These are phyloP conservation scores for Ahaetulla prasina DNA, from an alignment of 2,113 vertebrate species.

Conservation along the genomic window DNA sequence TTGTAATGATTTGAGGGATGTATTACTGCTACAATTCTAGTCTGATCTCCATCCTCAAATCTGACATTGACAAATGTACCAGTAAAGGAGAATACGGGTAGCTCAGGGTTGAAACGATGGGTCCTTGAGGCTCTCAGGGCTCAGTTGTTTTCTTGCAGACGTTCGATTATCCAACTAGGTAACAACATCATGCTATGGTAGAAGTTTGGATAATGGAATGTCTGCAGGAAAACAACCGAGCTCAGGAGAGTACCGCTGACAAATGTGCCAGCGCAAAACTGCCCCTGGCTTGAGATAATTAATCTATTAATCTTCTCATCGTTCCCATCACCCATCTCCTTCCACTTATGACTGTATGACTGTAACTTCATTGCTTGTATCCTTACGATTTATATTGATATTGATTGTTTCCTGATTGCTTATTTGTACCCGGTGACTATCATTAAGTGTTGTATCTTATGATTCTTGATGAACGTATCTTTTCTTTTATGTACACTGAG, in stretches of 20 bases:
- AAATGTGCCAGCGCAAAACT: slow-evolving; percentile 11
- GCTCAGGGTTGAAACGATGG: neutral
- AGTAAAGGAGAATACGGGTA: neutral
- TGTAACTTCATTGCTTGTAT: too few species aligned
- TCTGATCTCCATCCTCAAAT: slow-evolving; percentile 3
- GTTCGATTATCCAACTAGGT: neutral
- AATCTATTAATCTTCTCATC: too few species aligned
- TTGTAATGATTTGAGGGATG: neutral
- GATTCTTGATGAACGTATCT: too few species aligned
- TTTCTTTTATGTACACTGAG: too few species aligned
- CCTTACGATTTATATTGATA: too few species aligned
- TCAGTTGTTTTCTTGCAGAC: neutral
- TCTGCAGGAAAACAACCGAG: neutral
- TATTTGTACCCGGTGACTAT: too few species aligned
- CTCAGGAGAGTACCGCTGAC: neutral
- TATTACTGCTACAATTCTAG: neutral
- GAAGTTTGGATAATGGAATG: neutral
- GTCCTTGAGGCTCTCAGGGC: neutral
- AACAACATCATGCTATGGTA: neutral
- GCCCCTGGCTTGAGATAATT: rapidly evolving
- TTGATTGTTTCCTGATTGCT: too few species aligned
- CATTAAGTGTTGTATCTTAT: too few species aligned
- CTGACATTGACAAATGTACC: neutral
- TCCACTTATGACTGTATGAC: too few species aligned
- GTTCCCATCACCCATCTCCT: too few species aligned